Evolutionary conservation across 1,140 invertebrate species (phyloP).

Genomic region (Maniola jurtina): DNA sequence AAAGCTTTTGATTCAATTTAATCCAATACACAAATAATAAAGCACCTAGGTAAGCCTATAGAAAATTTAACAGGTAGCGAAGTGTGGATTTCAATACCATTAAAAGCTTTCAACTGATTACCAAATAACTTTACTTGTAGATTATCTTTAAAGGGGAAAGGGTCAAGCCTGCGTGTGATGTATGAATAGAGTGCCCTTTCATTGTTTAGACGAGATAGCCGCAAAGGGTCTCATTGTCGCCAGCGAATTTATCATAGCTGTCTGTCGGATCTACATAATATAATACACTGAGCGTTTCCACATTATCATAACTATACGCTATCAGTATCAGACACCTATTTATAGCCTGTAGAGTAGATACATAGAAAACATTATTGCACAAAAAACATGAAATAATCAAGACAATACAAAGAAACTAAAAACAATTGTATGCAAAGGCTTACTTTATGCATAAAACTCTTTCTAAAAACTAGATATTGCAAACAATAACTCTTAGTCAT

Average conservation of each 20-base stretch:
- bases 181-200: conserved; percentile 30
- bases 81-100: conserved; percentile 1
- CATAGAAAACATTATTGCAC: too few relatives aligned
- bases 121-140: conserved; percentile 5
- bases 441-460: too few relatives aligned
- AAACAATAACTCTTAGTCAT: too few relatives aligned
- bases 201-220: conserved; percentile 22
- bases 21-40: too few relatives aligned
- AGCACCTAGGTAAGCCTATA: background rate
- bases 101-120: conserved; percentile 17
- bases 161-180: conserved; percentile 33
- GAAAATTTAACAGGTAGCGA: too few relatives aligned
- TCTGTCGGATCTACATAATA: background rate
- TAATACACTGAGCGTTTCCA: background rate
- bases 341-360: too few relatives aligned
- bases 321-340: background rate
- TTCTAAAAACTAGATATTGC: too few relatives aligned
- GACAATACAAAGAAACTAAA: too few relatives aligned
- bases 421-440: too few relatives aligned
- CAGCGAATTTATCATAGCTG: conserved; percentile 11
- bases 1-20: too few relatives aligned
- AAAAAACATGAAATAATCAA: too few relatives aligned
- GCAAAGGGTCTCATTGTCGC: conserved; percentile 15
- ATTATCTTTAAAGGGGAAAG: conserved; percentile 24
- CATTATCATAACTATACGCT: too few relatives aligned